These are phyloP conservation scores for Chelonoidis abingdonii DNA, from an alignment of 2,113 vertebrate species.

Conservation along the genomic window DNA sequence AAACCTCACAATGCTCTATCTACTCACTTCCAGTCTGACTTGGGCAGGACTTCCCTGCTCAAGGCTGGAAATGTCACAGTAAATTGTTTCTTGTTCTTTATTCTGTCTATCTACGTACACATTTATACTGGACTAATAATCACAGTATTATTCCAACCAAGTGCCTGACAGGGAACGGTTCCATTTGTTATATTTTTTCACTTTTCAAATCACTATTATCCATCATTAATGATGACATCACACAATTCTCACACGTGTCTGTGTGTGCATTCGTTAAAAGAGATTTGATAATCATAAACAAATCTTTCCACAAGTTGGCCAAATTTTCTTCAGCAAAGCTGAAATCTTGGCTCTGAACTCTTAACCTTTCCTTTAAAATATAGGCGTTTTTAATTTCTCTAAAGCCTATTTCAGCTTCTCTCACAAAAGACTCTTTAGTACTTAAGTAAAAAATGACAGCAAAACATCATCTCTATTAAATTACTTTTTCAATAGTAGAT, in stretches of 20 bases:
- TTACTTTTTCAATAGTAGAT: conserved; percentile 86
- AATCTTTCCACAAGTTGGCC: not conserved
- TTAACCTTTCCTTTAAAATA: not conserved
- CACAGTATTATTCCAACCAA: too few relatives aligned
- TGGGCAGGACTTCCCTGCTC: not conserved
- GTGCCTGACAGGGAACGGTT: not conserved
- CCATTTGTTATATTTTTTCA: not conserved
- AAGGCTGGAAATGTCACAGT: not conserved
- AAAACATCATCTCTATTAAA: conserved; percentile 82
- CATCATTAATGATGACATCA: not conserved
- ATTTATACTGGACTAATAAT: not conserved
- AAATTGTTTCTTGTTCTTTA: not conserved
- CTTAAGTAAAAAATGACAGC: conserved; percentile 74
- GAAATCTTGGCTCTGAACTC: conserved; percentile 25
- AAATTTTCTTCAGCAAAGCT: not conserved
- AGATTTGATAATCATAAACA: conserved; percentile 22
- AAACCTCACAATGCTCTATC: not conserved
- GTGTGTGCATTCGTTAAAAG: not conserved
- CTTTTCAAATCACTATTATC: not conserved
- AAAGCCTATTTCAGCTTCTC: conserved; percentile 33
- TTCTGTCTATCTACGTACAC: fast-evolving
- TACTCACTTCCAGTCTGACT: not conserved
- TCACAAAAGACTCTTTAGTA: conserved; percentile 58
- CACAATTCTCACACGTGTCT: not conserved
- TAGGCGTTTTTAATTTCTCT: conserved; percentile 1